Evolutionary conservation across 2,888 invertebrate genomes (phyloP).

Genomic region (Brachynemurus nebulosus): DNA sequence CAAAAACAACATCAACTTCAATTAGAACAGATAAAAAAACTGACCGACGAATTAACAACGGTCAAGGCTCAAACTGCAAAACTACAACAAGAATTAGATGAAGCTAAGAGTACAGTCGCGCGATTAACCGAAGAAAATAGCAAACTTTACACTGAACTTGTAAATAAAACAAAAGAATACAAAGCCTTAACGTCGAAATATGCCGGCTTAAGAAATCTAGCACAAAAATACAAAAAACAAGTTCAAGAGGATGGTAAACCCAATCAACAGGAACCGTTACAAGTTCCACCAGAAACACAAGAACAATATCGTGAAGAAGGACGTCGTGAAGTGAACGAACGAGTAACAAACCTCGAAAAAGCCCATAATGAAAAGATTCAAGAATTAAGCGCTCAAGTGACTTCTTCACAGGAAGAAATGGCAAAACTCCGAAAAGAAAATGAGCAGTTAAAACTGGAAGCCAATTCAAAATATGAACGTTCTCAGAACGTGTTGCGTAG

Average conservation of each 20-base stretch:
- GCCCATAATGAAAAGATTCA: constrained; percentile 32
- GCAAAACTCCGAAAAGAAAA: constrained; percentile 40
- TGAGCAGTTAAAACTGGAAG: constrained; percentile 29
- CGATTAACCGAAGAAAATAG: constrained; percentile 40
- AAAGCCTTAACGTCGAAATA: constrained; percentile 38
- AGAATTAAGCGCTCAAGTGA: constrained; percentile 33
- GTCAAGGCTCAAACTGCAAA: constrained; percentile 43
- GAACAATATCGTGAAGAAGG: constrained; percentile 35
- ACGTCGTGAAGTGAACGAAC: constrained; percentile 31
- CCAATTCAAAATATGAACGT: constrained; percentile 32
- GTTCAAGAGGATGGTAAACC: constrained; percentile 33
- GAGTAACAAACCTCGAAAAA: constrained; percentile 30
- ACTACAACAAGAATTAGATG: constrained; percentile 46
- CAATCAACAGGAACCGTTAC: constrained; percentile 30
- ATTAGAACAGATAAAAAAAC: constrained; percentile 49
- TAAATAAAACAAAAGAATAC: constrained; percentile 18
- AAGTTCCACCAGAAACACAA: constrained; percentile 30
- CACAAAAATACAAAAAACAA: constrained; percentile 74
- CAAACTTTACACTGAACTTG: constrained; percentile 1
- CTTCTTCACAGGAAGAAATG: constrained; percentile 33
- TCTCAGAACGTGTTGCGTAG: constrained; percentile 48
- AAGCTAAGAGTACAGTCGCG: constrained; percentile 29
- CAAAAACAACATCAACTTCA: constrained; percentile 43
- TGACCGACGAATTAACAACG: constrained; percentile 45
- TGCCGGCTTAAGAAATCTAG: constrained; percentile 70